A percentile compares a stretch with the other conserved stretches of the same genome.
phyloP scores from a whole-genome alignment of 2,113 vertebrate genomes.

The Anguilla rostrata region DNA sequence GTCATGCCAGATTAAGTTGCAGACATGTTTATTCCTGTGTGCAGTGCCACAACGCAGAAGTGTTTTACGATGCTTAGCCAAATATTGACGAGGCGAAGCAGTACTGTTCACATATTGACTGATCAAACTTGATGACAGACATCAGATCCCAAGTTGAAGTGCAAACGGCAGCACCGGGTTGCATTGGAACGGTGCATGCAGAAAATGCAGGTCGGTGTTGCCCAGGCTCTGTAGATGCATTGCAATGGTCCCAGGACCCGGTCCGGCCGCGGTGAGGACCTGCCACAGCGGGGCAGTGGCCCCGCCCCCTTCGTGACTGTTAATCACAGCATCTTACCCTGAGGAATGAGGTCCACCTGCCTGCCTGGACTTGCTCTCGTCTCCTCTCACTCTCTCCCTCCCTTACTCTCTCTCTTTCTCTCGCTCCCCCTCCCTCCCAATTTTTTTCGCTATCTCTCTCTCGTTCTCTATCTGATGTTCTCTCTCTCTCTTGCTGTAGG shows the following conservation, averaged over 20 bases:
- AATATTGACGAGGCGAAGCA: neutral
- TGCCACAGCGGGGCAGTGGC: neutral
- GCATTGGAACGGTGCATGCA: neutral
- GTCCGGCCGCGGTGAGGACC: neutral
- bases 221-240: neutral
- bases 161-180: neutral
- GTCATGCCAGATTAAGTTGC: neutral
- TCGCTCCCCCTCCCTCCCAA: neutral
- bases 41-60: neutral
- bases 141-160: neutral
- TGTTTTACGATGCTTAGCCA: neutral
- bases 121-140: neutral
- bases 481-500: neutral
- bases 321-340: slow-evolving; percentile 24
- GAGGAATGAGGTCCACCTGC: slow-evolving; percentile 42
- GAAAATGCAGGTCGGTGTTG: neutral
- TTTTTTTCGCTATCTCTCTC: neutral
- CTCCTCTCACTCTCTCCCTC: neutral
- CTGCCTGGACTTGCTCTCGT: slow-evolving; percentile 40
- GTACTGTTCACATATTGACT: neutral
- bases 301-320: slow-evolving; percentile 16
- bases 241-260: neutral
- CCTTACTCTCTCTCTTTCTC: too few relatives aligned
- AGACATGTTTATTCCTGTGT: neutral
- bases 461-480: neutral